A percentile compares a stretch with the other conserved stretches of the same genome.
Conservation (phyloP, 2,888 invertebrate species). For the Diplazon laetatorius region DNA sequence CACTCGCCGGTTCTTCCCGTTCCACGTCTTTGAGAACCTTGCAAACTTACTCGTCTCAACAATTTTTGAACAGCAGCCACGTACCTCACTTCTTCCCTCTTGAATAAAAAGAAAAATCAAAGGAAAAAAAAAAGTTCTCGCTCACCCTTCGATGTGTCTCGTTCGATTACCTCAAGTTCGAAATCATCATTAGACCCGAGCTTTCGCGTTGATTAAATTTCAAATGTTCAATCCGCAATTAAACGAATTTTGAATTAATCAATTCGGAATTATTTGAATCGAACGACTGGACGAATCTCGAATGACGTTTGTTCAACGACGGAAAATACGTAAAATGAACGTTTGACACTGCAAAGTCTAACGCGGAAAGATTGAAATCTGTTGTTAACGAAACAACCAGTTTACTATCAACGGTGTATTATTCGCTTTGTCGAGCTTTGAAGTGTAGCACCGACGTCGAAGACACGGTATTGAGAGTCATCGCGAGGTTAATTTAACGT, state of each 20-base stretch:
- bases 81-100: slow-evolving; percentile 17
- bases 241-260: slow-evolving; percentile 6
- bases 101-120: not conserved
- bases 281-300: not conserved
- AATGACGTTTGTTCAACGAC: not conserved
- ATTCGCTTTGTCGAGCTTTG: not conserved
- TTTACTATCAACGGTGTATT: not conserved
- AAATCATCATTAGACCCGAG: not conserved
- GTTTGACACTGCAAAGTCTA: not conserved
- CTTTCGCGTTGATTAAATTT: slow-evolving; percentile 10
- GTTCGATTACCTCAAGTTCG: not conserved
- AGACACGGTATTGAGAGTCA: slow-evolving; percentile 11
- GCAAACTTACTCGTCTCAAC: slow-evolving; percentile 32
- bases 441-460: not conserved
- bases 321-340: not conserved
- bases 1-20: slow-evolving; percentile 23
- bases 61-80: slow-evolving; percentile 46
- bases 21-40: slow-evolving; percentile 29
- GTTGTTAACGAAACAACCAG: not conserved
- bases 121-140: not conserved
- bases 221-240: not conserved
- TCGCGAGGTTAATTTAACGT: slow-evolving; percentile 47
- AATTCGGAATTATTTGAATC: not conserved
- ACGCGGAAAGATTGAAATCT: not conserved
- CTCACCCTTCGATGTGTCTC: not conserved